Base-by-base conservation (phyloP, 2,888 invertebrate genomes). In the Sphaeridia pumilis region DNA sequence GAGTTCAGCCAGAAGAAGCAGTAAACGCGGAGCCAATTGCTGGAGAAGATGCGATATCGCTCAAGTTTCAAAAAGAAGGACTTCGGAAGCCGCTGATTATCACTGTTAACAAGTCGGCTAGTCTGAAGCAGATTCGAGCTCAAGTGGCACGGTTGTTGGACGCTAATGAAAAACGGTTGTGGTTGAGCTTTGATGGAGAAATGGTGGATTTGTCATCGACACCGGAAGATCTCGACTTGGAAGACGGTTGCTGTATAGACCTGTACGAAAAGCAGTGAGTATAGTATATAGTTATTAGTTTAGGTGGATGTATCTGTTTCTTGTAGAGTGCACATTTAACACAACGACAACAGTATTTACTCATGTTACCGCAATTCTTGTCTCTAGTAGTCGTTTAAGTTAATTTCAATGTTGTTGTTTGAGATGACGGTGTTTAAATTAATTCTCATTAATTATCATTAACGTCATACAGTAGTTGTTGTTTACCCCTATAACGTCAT, bases 61-160 rank as follows among this genome's bases (percentile, higher is more conserved):
- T 51, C 1, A 51, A 51, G 34, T 51, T 51, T 45, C 50, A 51
- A 36, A 51, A 51, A 36, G 35, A 34, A 24, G 45, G 50, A 21
- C 26, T 45, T 5, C 28, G 34, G 26, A 44, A 28, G 28, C 45
- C 44, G 10, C 14, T 45, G 3, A 28, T 3, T 14, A 2, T 45
- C 27, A 44, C 26, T 14, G 50, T 51, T 2, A 24, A 28, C n/a
- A 42, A 42, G 28, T 49, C 22, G n/a, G 38, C 38, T 28, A 41
- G 38, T 24, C 43, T 51, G 5, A 34, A 36, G 21, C 44, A 51
- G 36, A 45, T 51, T 35, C 31, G 50, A 25, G 21, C 45, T 25
- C 14, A 4, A 4, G 34, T 51, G 14, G 50, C 45, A 4, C 22
- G 20, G 14, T 28, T 26, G 26, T 31, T 51, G 2, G 7, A 20